phyloP scores from a whole-genome alignment of 2,888 invertebrate species.

The Choreutis nemorana region DNA sequence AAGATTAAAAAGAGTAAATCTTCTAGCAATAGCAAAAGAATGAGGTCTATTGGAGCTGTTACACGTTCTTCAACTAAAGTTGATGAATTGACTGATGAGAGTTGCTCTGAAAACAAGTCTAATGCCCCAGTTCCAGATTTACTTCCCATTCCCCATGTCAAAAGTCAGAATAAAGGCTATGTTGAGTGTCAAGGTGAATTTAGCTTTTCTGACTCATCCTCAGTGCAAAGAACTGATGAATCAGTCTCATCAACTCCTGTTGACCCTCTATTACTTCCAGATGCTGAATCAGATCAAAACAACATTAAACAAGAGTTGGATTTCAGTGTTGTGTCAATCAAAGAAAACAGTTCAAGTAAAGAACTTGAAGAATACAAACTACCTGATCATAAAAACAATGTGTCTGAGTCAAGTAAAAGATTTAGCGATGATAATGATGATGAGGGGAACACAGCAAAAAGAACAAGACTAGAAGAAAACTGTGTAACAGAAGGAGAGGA shows the following conservation, averaged over 20 bases:
- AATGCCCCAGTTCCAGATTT: conserved; percentile 51
- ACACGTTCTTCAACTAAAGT: conserved; percentile 68
- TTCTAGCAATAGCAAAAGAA: conserved; percentile 50
- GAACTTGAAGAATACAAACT: conserved; percentile 38
- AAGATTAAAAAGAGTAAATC: conserved; percentile 61
- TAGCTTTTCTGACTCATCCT: conserved; percentile 51
- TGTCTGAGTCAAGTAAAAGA: conserved; percentile 39
- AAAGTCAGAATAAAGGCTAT: conserved; percentile 39
- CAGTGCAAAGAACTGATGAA: conserved; percentile 45
- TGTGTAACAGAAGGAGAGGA: conserved; percentile 26
- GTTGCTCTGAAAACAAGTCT: conserved; percentile 26
- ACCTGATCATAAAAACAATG: conserved; percentile 27
- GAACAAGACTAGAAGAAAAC: conserved; percentile 46
- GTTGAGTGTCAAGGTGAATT: conserved; percentile 52
- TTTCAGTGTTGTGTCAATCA: conserved; percentile 45
- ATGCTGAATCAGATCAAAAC: conserved; percentile 38
- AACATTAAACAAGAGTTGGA: conserved; percentile 45
- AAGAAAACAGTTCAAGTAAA: conserved; percentile 38
- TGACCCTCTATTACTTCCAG: conserved; percentile 52
- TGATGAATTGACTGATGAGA: conserved; percentile 41
- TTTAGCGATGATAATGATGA: conserved; percentile 39
- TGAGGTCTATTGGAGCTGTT: conserved; percentile 72
- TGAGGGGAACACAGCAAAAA: conserved; percentile 33
- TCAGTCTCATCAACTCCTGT: conserved; percentile 47
- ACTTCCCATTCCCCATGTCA: conserved; percentile 46